Base-by-base conservation (phyloP, 2,797 vertebrate genomes). In the Spinus pinus region DNA sequence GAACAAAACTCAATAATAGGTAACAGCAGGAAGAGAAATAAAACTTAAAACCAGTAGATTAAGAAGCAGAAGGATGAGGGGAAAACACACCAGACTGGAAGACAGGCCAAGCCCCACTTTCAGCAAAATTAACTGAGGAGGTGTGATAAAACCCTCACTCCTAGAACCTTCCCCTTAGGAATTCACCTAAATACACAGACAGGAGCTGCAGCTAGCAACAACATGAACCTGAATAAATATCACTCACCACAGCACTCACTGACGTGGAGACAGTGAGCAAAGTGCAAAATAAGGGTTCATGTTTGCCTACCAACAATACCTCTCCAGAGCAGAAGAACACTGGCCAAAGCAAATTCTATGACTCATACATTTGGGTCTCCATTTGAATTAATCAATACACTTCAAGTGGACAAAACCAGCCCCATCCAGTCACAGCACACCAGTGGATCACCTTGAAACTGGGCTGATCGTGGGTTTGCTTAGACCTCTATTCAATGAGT, bases 121-220 rank as follows among this genome's bases (percentile, higher is more conserved):
- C 56, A 70, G 57, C 47, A 82, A 60, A 93, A 79, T n/a, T 60
- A 58, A 47, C 37, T 12, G 35, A 66, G 47, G 25, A 88, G 11
- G 8, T 35, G 20, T 49, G 56, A 73, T 28, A 70, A 74, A 90
- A 84, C 37, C 20, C 49, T 72, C 28, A 37, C 30, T 77, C 14
- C 37, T 5, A 37, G 51, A 65, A 75, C n/a, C 9, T 50, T 50
- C 44, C 53, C 13, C 65, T 14, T 21, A 16, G 51, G 66, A 94
- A 69, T 80, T 87, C 67, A 77, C 78, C 50, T 81, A 39, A 86
- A 86, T 10, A 67, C 57, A 77, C 20, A 95, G 69, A 31, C 6
- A 57, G 27, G 35, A 46, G 30, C 46, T 50, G 61, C 31, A 75
- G 23, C 21, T 37, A 51, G 62, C 56, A 66, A 61, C 0, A 0